Evolutionary conservation across 1,140 invertebrate genomes (phyloP), one percentile per base, ranked within the genome.

Genomic region (Drosophila oshimai): DNA sequence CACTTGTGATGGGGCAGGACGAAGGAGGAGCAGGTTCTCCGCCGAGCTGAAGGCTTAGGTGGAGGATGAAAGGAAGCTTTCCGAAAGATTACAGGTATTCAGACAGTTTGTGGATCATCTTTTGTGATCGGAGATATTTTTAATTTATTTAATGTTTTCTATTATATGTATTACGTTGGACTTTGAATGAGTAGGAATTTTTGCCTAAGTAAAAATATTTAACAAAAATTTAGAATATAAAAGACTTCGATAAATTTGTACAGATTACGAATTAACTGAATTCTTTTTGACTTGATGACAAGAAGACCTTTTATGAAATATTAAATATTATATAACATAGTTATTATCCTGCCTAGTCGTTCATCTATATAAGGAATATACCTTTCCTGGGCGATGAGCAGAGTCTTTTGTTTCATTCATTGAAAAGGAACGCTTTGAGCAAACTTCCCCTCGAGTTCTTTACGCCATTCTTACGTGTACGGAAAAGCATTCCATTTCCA

Each of bases 401-500:
- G 12, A 31, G 34, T 17, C 42, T 68, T 71, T 72, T 78, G 62
- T 67, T 84, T 62, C 51, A 55, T 62, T 34, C 36, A 6, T 6
- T 7, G 12, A 18, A 39, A 17, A 46, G 33, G 33, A n/a, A 10
- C 7, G 57, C 69, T 61, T 61, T 62, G 57, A 45, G 70, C 29
- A 17, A 71, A 70, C 51, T 50, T 45, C 29, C 31, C 57, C 41
- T 50, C 34, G 47, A 51, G 68, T 74, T 77, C 53, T 46, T 46
- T 65, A 12, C 39, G 24, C 44, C 46, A 51, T 65, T 74, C 41
- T 57, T 68, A 57, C 61, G 54, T 73, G 69, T 28, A 46, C 58
- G 17, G 58, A 64, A 67, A 41, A 49, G 74, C 36, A 74, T 70
- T 55, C 41, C 54, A 50, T 49, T 70, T 55, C 41, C 54, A 50